Percentiles rank a stretch among this genome's conserved stretches.
phyloP scores from a whole-genome alignment of 2,797 vertebrate genomes.

The Pseudomugil tenellus region DNA sequence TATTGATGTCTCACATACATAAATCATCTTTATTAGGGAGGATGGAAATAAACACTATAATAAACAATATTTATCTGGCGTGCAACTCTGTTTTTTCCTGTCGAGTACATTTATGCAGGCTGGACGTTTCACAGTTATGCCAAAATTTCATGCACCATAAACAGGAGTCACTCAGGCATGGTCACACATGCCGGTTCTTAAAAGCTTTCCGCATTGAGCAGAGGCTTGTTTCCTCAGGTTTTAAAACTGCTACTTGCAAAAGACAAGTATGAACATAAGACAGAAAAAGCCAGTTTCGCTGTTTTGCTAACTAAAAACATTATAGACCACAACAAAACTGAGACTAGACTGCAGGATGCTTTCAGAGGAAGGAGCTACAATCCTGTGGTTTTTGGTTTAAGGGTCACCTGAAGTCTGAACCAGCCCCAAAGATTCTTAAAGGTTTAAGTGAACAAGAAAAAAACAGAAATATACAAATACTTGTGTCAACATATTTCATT shows the following conservation, averaged over 20 bases:
- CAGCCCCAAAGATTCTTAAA: background rate
- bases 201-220: slow-evolving; percentile 2
- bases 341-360: slow-evolving; percentile 6
- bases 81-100: slow-evolving; percentile 8
- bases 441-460: slow-evolving; percentile 16
- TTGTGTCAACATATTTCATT: background rate
- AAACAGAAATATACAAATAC: slow-evolving; percentile 1
- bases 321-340: slow-evolving; percentile 3
- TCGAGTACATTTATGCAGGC: background rate
- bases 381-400: slow-evolving; percentile 1
- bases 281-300: slow-evolving; percentile 9
- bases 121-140: slow-evolving; percentile 9
- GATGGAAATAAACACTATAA: background rate
- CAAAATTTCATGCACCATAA: slow-evolving; percentile 13
- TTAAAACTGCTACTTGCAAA: slow-evolving; percentile 16
- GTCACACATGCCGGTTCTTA: background rate
- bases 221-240: slow-evolving; percentile 18
- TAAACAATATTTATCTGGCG: background rate
- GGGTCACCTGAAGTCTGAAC: slow-evolving; percentile 13
- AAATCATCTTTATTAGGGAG: background rate
- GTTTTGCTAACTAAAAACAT: slow-evolving; percentile 12
- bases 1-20: background rate
- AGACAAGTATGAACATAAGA: slow-evolving; percentile 19
- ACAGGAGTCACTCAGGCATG: slow-evolving; percentile 7
- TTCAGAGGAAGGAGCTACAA: slow-evolving; percentile 19